Conservation (phyloP, 2,888 invertebrate genomes). For the Dilophus febrilis region DNA sequence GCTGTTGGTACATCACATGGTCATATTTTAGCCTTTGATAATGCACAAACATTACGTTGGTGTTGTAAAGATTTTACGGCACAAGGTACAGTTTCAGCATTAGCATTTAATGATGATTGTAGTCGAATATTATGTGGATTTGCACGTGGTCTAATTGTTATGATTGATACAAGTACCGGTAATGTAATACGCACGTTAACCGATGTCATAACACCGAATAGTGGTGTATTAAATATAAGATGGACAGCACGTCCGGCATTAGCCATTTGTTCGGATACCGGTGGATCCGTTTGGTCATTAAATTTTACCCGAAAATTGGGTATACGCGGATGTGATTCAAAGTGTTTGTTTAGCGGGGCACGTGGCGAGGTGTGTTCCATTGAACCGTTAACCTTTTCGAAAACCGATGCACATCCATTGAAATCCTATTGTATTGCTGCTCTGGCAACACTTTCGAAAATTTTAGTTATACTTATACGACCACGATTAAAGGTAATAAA, state of each 20-base stretch:
- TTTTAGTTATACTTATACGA: conserved; percentile 60
- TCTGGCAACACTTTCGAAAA: conserved; percentile 76
- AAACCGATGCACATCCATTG: conserved; percentile 40
- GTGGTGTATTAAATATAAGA: conserved; percentile 56
- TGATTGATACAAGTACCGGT: conserved; percentile 73
- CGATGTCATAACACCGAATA: conserved; percentile 70
- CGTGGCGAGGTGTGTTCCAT: conserved; percentile 76
- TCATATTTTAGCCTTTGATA: conserved; percentile 70
- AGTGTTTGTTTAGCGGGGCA: conserved; percentile 92
- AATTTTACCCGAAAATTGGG: conserved; percentile 78
- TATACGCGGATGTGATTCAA: conserved; percentile 72
- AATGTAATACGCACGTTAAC: conserved; percentile 55
- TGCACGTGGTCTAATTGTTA: conserved; percentile 69
- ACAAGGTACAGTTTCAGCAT: conserved; percentile 62
- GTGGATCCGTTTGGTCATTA: conserved; percentile 90
- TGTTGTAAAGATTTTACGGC: conserved; percentile 47
- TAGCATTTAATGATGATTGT: conserved; percentile 76
- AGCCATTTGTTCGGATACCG: conserved; percentile 74
- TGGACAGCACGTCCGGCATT: conserved; percentile 52
- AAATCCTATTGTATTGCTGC: conserved; percentile 68
- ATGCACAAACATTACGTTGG: conserved; percentile 77
- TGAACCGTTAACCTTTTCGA: conserved; percentile 41
- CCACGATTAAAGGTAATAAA: conserved; percentile 63
- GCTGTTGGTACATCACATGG: conserved; percentile 94
- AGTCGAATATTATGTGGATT: conserved; percentile 64